Evolutionary conservation across 2,888 invertebrate genomes (phyloP).

Genomic region (Monochamus alternatus): DNA sequence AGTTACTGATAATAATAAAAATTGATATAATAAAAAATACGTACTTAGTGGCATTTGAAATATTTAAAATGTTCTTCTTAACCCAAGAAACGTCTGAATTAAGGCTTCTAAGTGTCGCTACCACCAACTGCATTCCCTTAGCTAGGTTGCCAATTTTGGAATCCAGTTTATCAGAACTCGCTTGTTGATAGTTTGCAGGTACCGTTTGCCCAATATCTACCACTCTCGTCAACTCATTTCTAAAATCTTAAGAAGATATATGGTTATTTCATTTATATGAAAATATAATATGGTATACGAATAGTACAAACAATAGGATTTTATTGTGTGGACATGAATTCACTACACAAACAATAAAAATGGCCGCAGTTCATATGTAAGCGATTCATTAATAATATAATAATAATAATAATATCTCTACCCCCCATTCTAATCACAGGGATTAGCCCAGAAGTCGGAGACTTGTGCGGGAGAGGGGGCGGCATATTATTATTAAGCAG

Average conservation of each 20-base stretch:
- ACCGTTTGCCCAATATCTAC: constrained; percentile 39
- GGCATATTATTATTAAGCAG: too few species aligned
- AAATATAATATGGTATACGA: too few species aligned
- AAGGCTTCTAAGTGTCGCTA: constrained; percentile 54
- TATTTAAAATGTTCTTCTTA: constrained; percentile 54
- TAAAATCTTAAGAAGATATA: constrained; percentile 55
- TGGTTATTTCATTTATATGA: too few species aligned
- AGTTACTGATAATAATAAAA: not conserved
- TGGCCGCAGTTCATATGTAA: too few species aligned
- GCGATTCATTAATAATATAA: too few species aligned
- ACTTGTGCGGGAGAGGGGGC: too few species aligned
- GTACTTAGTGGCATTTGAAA: constrained; percentile 55
- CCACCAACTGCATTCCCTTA: constrained; percentile 58
- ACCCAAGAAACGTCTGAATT: constrained; percentile 55
- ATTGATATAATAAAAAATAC: constrained; percentile 20
- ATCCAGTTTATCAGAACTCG: constrained; percentile 47
- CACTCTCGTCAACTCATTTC: constrained; percentile 63
- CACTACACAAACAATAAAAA: too few species aligned
- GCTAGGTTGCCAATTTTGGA: constrained; percentile 53
- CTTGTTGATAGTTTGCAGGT: constrained; percentile 10
- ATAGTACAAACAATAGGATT: too few species aligned
- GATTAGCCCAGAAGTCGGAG: too few species aligned
- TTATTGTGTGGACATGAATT: too few species aligned
- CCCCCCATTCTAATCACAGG: too few species aligned
- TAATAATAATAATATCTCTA: too few species aligned